phyloP scores from a whole-genome alignment of 2,113 vertebrate genomes.

The Aviceda subcristata region DNA sequence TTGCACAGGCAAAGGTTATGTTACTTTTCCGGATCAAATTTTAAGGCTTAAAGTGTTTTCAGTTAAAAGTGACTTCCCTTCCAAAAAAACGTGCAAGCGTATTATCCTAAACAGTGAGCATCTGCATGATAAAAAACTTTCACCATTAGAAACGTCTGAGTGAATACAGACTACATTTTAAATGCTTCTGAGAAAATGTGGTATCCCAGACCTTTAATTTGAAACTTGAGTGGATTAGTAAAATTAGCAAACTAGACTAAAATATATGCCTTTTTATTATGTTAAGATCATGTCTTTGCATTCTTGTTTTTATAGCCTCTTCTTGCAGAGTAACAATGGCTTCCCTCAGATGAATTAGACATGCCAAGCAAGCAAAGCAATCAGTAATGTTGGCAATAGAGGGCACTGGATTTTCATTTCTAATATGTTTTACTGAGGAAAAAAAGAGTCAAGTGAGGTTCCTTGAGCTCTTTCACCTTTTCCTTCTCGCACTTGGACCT shows the following conservation, averaged over 20 bases:
- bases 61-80: background rate
- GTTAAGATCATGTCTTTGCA: background rate
- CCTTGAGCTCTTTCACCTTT: background rate
- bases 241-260: background rate
- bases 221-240: background rate
- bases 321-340: background rate
- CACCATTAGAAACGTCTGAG: background rate
- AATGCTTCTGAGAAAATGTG: background rate
- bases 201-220: background rate
- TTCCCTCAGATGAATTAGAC: background rate
- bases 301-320: background rate
- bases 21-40: background rate
- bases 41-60: background rate
- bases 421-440: background rate
- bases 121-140: background rate
- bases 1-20: fast-evolving
- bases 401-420: slow-evolving; percentile 49
- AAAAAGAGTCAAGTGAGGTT: background rate
- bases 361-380: background rate
- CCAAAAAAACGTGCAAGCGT: fast-evolving
- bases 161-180: background rate
- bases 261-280: background rate
- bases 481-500: background rate
- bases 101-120: background rate
- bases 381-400: background rate